These are phyloP conservation scores for Seira musarum DNA, from an alignment of 2,888 invertebrate genomes.

Conservation along the genomic window DNA sequence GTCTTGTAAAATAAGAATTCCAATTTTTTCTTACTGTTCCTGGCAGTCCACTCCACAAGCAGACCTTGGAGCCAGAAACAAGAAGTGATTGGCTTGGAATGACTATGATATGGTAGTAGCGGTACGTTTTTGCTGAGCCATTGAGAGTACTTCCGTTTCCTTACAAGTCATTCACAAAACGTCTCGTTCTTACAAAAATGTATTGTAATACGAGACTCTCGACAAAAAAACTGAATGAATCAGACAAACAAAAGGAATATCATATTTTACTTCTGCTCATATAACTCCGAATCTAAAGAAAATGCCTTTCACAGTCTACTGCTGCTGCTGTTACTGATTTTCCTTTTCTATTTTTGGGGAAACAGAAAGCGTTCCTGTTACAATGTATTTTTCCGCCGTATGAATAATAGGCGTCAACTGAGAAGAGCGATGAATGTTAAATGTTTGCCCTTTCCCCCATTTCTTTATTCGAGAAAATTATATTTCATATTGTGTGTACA, in stretches of 20 bases:
- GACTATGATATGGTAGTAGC: background rate
- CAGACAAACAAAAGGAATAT: background rate
- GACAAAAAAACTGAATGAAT: background rate
- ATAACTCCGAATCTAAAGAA: background rate
- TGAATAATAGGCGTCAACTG: slow-evolving; percentile 49
- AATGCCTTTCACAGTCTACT: no score
- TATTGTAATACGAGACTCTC: no score
- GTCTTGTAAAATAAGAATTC: slow-evolving; percentile 9
- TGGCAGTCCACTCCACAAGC: no score
- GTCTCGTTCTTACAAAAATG: background rate
- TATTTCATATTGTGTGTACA: slow-evolving; percentile 7
- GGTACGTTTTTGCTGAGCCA: background rate
- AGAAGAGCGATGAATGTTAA: slow-evolving; percentile 53
- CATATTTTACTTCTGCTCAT: no score
- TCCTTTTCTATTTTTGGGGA: no score
- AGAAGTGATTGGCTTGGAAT: background rate
- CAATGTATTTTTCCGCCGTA: no score
- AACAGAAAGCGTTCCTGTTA: no score
- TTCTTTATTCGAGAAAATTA: background rate
- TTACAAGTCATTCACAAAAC: slow-evolving; percentile 19
- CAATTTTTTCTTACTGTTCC: background rate
- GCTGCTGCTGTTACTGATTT: no score
- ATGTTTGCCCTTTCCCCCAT: slow-evolving; percentile 49
- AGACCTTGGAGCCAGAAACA: background rate
- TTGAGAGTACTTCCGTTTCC: slow-evolving; percentile 37